phyloP scores from a whole-genome alignment of 2,797 vertebrate species.

The Pteropus rufus region DNA sequence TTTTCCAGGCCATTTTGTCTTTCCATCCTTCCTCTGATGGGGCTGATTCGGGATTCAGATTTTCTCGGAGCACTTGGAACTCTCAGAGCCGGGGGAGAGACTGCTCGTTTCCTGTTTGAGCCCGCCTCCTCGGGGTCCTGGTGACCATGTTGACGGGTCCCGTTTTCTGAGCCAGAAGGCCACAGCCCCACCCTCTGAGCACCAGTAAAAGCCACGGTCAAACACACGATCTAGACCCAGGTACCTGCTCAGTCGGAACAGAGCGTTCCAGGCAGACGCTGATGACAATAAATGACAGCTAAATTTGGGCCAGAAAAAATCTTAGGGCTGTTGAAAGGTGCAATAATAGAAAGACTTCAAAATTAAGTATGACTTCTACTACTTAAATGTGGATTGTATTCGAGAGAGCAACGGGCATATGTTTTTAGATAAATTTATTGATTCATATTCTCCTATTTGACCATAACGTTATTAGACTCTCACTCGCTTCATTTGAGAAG shows the following conservation, averaged over 20 bases:
- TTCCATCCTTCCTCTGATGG: constrained; percentile 19
- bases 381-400: constrained; percentile 8
- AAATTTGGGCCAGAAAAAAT: neutral
- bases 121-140: neutral
- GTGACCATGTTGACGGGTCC: too few species aligned
- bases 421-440: neutral
- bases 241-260: neutral
- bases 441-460: neutral
- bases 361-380: neutral
- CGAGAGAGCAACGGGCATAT: neutral
- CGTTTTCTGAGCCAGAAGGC: neutral
- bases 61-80: constrained; percentile 26
- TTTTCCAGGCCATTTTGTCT: too few species aligned
- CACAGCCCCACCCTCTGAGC: neutral
- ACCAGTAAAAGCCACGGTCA: neutral
- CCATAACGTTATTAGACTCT: neutral
- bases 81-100: neutral
- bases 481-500: neutral
- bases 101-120: constrained; percentile 61
- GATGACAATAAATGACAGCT: neutral
- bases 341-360: neutral
- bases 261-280: neutral
- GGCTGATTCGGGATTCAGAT: neutral
- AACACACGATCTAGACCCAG: neutral
- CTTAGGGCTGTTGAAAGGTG: neutral